These are phyloP conservation scores for Eugnorisma glareosa DNA, from an alignment of 2,888 invertebrate species.

Conservation along the genomic window DNA sequence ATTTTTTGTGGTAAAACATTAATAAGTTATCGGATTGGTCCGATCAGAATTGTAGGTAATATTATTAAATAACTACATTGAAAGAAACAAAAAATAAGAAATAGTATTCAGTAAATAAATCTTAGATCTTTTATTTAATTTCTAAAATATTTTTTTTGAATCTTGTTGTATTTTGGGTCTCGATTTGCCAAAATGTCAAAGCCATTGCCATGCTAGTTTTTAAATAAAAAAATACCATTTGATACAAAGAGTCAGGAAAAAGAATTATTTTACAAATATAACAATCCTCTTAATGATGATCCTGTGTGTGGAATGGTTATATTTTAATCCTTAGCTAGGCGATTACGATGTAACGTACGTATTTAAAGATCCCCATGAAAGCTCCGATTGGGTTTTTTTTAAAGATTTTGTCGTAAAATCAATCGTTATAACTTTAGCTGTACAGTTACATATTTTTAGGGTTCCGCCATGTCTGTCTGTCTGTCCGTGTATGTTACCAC, in stretches of 20 bases:
- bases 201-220: neutral
- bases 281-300: constrained; percentile 44
- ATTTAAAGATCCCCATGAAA: constrained; percentile 38
- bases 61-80: neutral
- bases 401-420: neutral
- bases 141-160: neutral
- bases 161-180: neutral
- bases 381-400: neutral
- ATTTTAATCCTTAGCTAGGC: constrained; percentile 54
- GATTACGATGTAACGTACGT: constrained; percentile 3
- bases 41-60: neutral
- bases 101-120: neutral
- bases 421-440: neutral
- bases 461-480: too few relatives aligned
- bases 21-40: neutral
- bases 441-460: too few relatives aligned
- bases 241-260: neutral
- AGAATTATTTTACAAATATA: constrained; percentile 29
- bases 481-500: too few relatives aligned
- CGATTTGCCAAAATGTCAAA: neutral
- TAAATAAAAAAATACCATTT: neutral
- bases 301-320: constrained; percentile 52
- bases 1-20: neutral
- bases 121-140: neutral
- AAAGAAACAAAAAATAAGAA: neutral